Percentiles rank a stretch among this genome's conserved stretches.
phyloP scores from a whole-genome alignment of 2,888 invertebrate species.

The Pheosia gnoma region DNA sequence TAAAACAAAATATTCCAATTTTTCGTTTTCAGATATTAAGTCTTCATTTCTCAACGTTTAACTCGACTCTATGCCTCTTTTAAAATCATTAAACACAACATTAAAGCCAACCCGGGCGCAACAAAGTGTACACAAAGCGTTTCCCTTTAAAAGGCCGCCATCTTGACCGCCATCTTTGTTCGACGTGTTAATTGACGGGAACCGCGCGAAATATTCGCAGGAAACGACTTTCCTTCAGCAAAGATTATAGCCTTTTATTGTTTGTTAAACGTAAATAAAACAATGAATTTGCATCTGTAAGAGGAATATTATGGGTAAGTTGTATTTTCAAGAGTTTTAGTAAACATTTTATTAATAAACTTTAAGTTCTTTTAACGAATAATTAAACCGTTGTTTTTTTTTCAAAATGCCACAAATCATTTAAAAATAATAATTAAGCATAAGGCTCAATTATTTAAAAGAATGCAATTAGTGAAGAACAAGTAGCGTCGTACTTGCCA shows the following conservation, averaged over 20 bases:
- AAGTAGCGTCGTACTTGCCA: too few species aligned
- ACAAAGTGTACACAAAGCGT: constrained; percentile 66
- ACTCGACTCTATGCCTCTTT: constrained; percentile 10
- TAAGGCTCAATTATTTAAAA: too few species aligned
- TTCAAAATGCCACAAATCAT: too few species aligned
- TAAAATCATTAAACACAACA: constrained; percentile 51
- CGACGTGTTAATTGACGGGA: constrained; percentile 77
- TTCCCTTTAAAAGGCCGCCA: constrained; percentile 56
- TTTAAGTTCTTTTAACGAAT: too few species aligned
- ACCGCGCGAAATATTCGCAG: constrained; percentile 55
- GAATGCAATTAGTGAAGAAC: too few species aligned
- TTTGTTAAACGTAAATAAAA: constrained; percentile 43
- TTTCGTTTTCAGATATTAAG: too few species aligned
- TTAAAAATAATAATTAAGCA: too few species aligned
- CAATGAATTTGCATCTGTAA: constrained; percentile 22
- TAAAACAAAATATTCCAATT: too few species aligned
- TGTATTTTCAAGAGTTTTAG: neutral
- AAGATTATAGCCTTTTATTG: constrained; percentile 56
- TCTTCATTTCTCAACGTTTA: neutral
- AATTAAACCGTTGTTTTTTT: too few species aligned
- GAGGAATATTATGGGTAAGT: neutral
- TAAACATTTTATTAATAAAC: too few species aligned
- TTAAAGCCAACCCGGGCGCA: constrained; percentile 54
- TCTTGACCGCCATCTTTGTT: constrained; percentile 69
- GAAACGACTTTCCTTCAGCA: constrained; percentile 49